These are phyloP conservation scores for Metacarcinus magister DNA, from an alignment of 2,888 invertebrate genomes.

Conservation along the genomic window DNA sequence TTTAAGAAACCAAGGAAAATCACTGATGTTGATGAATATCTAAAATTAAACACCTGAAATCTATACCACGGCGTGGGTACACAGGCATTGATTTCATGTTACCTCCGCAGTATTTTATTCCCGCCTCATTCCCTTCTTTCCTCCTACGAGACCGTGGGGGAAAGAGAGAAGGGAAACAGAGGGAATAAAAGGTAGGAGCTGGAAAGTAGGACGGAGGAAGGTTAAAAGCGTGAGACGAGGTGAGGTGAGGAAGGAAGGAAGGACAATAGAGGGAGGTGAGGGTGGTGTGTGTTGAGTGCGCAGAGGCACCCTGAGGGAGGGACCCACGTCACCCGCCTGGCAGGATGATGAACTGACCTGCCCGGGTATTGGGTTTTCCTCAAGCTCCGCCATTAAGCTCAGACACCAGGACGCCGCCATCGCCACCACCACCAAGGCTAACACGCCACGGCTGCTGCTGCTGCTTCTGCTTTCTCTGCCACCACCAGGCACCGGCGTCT, in stretches of 20 bases:
- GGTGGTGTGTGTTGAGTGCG: neutral
- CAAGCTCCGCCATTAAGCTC: conserved; percentile 4
- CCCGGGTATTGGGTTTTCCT: conserved; percentile 7
- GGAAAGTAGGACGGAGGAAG: neutral
- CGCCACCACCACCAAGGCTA: neutral
- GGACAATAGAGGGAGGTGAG: neutral
- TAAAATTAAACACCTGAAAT: neutral
- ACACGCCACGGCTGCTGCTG: neutral
- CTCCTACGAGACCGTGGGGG: neutral
- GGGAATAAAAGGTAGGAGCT: too few species aligned
- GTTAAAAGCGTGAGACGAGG: neutral
- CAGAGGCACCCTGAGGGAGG: neutral
- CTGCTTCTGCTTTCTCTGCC: neutral
- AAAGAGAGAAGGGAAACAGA: neutral
- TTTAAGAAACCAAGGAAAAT: neutral
- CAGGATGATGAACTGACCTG: conserved; percentile 16
- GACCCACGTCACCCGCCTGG: neutral
- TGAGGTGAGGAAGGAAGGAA: neutral
- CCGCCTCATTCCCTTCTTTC: neutral
- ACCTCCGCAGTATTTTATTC: neutral
- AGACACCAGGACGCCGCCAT: neutral
- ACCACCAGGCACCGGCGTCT: neutral
- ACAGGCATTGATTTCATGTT: neutral
- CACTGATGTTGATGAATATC: neutral
- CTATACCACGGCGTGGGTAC: neutral